Base-by-base conservation (phyloP, 1,140 invertebrate genomes). In the Papilio polyxenes region DNA sequence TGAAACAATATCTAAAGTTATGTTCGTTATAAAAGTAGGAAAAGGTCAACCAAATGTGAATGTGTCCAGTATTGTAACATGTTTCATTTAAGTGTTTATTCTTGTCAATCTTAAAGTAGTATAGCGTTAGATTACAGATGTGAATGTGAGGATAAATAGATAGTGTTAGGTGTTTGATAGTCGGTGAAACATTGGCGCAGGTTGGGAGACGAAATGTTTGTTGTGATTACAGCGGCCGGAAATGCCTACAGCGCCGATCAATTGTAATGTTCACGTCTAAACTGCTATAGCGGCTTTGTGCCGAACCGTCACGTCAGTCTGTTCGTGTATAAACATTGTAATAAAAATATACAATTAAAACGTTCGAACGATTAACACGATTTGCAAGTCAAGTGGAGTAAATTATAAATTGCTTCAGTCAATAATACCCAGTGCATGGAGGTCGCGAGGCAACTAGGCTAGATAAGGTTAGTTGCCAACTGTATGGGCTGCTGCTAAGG, bases 181-280 rank as follows among this genome's bases (percentile, higher is more conserved):
- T 31, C 31, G 65, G 31, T 72, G 65, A 37, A 40, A 40, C 31
- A 72, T 17, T 37, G 65, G 31, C 65, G 23, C 62, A 15, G 62
- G 65, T 11, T 15, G 65, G 13, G 23, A 65, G 62, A 37, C 65
- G 31, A 72, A 13, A 6, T 72, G 31, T 72, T 72, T 72, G 65
- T 72, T 72, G 65, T 72, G 65, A 72, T 72, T 72, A 31, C 11
- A 37, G 65, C 31, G 23, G 62, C 62, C 65, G 65, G 65, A 72
- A 37, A 72, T 72, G 65, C 31, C 31, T 78, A 53, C 51, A 15
- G 65, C 31, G 23, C 11, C 53, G 76, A 37, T 56, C 49, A 59
- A 78, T 78, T 78, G 49, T 59, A 78, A 78, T 78, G 76, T 59
- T 78, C 75, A 17, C 75, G 76, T 78, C 76, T 31, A 59, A 78